These are phyloP conservation scores for Trichomycterus rosablanca DNA, from an alignment of 2,113 vertebrate species.

Conservation along the genomic window DNA sequence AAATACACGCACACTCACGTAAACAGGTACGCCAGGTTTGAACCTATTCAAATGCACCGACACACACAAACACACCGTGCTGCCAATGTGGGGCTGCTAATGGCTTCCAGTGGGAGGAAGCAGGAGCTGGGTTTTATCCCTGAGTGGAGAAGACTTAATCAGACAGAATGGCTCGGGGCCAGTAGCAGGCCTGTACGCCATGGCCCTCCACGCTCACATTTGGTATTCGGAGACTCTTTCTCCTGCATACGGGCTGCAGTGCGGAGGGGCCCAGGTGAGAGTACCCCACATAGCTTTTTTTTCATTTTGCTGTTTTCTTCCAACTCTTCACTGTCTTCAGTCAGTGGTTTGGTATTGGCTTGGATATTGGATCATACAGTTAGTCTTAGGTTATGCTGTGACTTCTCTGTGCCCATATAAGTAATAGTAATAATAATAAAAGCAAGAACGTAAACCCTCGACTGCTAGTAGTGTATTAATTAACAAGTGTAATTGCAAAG, in stretches of 20 bases:
- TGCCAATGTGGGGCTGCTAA: slow-evolving; percentile 49
- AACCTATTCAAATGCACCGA: slow-evolving; percentile 43
- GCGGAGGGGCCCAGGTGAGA: slow-evolving; percentile 47
- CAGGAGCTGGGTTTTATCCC: slow-evolving; percentile 53
- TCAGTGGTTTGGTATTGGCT: not conserved
- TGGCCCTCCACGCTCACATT: slow-evolving; percentile 42
- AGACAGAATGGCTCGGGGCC: slow-evolving; percentile 53
- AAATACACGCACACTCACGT: slow-evolving; percentile 24
- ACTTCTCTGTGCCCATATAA: no score
- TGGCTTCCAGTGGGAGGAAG: slow-evolving; percentile 55
- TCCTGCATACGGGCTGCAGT: slow-evolving; percentile 44
- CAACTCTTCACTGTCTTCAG: slow-evolving; percentile 20
- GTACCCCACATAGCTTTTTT: slow-evolving; percentile 11
- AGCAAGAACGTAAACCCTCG: no score
- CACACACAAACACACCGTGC: slow-evolving; percentile 37
- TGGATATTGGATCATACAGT: no score
- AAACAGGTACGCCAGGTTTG: slow-evolving; percentile 26
- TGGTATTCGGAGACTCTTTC: slow-evolving; percentile 47
- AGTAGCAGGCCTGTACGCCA: slow-evolving; percentile 39
- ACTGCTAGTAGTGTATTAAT: no score
- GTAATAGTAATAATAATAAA: no score
- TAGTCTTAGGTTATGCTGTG: no score
- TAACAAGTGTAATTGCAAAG: no score
- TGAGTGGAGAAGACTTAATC: slow-evolving; percentile 58
- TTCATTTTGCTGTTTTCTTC: slow-evolving; percentile 17